Conservation (phyloP, 2,888 invertebrate genomes). For the Acleris cristana region DNA sequence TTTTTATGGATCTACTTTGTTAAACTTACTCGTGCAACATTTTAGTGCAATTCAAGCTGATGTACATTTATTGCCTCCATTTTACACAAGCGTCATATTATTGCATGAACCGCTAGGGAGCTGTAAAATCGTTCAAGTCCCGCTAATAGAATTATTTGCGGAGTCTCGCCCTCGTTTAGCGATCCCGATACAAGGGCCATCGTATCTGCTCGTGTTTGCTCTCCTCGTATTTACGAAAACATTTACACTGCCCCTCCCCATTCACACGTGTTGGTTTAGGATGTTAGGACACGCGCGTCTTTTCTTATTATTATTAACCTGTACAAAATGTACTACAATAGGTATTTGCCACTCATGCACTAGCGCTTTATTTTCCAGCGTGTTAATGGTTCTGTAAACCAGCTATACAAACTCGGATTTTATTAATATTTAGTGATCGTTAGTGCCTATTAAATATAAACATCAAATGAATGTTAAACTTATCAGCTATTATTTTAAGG, state of each 20-base stretch:
- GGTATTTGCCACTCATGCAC: neutral
- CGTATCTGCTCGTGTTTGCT: constrained; percentile 54
- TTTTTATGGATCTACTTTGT: neutral
- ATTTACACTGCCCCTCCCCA: constrained; percentile 50
- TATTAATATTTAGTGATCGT: too few relatives aligned
- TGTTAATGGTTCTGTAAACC: too few relatives aligned
- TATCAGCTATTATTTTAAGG: too few relatives aligned
- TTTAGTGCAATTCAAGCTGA: too few relatives aligned
- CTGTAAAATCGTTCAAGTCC: constrained; percentile 28
- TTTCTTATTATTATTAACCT: constrained; percentile 25
- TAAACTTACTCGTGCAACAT: too few relatives aligned
- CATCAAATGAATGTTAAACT: too few relatives aligned
- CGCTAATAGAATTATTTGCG: constrained; percentile 42
- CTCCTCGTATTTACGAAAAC: constrained; percentile 63
- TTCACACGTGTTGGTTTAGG: constrained; percentile 68
- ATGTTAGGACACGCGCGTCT: constrained; percentile 44
- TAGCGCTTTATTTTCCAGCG: too few relatives aligned
- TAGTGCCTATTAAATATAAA: too few relatives aligned
- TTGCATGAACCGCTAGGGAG: constrained; percentile 8
- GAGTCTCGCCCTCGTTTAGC: constrained; percentile 41
- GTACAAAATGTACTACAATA: neutral
- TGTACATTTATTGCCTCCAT: neutral
- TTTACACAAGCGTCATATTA: constrained; percentile 16
- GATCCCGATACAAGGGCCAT: constrained; percentile 41
- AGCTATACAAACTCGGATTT: too few relatives aligned